Conservation (phyloP, 2,888 invertebrate species). For the Latrodectus hesperus region DNA sequence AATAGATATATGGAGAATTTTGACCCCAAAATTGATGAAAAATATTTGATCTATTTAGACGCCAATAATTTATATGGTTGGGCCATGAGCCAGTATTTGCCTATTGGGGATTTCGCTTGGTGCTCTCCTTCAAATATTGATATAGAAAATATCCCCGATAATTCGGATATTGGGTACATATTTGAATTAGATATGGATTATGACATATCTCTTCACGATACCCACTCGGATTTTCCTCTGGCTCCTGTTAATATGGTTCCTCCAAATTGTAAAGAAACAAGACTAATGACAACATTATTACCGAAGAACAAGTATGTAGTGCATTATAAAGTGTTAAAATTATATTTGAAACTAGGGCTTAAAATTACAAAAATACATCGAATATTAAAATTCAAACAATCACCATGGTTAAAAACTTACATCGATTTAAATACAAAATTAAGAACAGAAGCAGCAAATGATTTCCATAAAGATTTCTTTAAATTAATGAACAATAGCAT, state of each 20-base stretch:
- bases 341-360: neutral
- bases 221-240: conserved; percentile 70
- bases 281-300: conserved; percentile 9
- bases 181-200: conserved; percentile 71
- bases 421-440: neutral
- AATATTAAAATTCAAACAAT: neutral
- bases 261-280: neutral
- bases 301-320: conserved; percentile 72
- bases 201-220: conserved; percentile 70
- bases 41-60: conserved; percentile 72
- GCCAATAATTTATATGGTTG: conserved; percentile 69
- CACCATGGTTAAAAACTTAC: neutral
- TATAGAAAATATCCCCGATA: neutral
- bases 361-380: neutral
- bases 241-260: conserved; percentile 46
- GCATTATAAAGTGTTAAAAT: conserved; percentile 73
- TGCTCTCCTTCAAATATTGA: neutral
- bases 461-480: neutral
- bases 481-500: neutral
- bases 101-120: neutral
- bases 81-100: neutral
- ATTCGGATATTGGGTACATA: conserved; percentile 56
- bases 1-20: conserved; percentile 26
- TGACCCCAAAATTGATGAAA: conserved; percentile 3
- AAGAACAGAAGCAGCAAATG: neutral